phyloP scores from a whole-genome alignment of 37 sponge, comb jelly and placozoan genomes.

The Mnemiopsis leidyi region DNA sequence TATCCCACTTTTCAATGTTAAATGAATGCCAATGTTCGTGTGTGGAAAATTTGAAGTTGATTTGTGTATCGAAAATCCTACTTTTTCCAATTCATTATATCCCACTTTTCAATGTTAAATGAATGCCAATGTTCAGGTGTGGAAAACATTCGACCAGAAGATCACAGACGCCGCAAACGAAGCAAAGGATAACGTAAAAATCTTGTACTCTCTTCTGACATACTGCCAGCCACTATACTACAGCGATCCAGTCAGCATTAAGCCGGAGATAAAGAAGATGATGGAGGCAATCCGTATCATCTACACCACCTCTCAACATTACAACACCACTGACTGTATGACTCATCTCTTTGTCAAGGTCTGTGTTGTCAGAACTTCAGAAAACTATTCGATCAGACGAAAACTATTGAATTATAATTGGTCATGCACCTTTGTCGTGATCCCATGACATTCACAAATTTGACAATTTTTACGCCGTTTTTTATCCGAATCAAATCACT shows the following conservation, averaged over 20 bases:
- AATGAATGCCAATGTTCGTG: no score
- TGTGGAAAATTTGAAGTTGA: no score
- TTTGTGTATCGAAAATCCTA: no score
- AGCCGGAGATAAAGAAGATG: constrained; percentile 65
- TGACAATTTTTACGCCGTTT: no score
- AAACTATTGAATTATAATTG: no score
- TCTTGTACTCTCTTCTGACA: constrained; percentile 78
- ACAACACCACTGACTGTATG: constrained; percentile 96
- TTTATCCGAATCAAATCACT: no score
- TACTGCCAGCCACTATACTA: constrained; percentile 82
- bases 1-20: no score
- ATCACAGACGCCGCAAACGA: constrained; percentile 95
- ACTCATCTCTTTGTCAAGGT: constrained; percentile 94
- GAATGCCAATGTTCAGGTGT: constrained; percentile 68
- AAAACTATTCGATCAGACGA: no score
- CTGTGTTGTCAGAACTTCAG: neutral
- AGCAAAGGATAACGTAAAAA: constrained; percentile 90
- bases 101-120: no score
- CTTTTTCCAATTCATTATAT: no score
- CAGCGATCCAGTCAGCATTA: constrained; percentile 70
- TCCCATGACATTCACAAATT: no score
- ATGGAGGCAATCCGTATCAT: constrained; percentile 91
- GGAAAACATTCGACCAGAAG: constrained; percentile 75
- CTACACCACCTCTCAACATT: constrained; percentile 82
- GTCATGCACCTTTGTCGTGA: no score